phyloP scores from a whole-genome alignment of 2,797 vertebrate species.

The Coendou prehensilis region DNA sequence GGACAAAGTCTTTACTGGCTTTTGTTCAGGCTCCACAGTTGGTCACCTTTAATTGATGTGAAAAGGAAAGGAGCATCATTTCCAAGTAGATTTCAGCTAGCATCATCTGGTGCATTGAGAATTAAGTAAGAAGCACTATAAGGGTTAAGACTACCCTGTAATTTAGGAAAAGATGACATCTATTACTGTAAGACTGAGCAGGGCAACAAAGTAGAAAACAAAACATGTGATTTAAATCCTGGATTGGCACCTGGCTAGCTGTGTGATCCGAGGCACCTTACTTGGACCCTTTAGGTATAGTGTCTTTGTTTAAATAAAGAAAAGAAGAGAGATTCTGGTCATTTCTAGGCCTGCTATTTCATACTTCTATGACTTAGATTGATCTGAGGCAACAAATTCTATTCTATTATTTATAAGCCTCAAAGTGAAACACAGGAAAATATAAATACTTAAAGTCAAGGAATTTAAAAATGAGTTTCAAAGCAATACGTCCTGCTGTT shows the following conservation, averaged over 20 bases:
- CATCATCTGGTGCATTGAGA: background rate
- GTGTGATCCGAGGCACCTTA: background rate
- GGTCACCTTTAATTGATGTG: background rate
- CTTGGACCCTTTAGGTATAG: background rate
- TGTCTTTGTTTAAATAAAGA: background rate
- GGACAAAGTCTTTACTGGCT: background rate
- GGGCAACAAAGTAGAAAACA: background rate
- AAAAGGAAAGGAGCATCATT: background rate
- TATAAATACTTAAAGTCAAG: constrained; percentile 21
- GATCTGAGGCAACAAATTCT: background rate
- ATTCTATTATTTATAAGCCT: constrained; percentile 23
- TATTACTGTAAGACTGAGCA: background rate
- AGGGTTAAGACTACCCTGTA: background rate
- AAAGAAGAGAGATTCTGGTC: background rate
- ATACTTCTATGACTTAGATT: constrained; percentile 7
- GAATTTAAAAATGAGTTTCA: constrained; percentile 21
- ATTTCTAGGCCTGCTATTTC: background rate
- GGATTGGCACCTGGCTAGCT: background rate
- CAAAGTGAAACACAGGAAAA: constrained; percentile 53
- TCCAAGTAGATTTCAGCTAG: background rate
- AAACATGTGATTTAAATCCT: background rate
- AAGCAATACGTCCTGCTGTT: background rate
- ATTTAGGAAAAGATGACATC: background rate
- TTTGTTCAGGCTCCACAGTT: background rate
- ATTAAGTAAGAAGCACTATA: background rate